Evolutionary conservation across 2,113 vertebrate species (phyloP), one percentile per base, ranked within the genome.

Genomic region (Miniopterus natalensis): DNA sequence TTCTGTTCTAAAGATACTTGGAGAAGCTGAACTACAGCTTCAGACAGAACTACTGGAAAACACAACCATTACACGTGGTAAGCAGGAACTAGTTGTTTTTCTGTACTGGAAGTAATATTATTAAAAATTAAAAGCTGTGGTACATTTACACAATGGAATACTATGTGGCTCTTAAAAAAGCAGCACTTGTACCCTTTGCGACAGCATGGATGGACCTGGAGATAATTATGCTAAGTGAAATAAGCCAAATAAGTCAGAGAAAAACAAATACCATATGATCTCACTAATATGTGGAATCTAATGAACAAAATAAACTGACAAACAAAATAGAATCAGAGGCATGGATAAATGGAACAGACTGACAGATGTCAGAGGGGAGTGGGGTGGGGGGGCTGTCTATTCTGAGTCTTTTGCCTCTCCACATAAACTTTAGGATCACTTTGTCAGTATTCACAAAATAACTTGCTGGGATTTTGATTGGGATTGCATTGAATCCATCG

Each of bases 1-100:
- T 74, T 99, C 98, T 57, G 98, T 99, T 95, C 95, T 99, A 57
- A 99, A 98, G 95, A 97, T 99, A 63, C 98, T 99, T 9, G 99
- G 99, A 95, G 99, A 99, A 98, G 99, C 99, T 42, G 98, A 99
- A 89, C 98, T 99, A 86, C 99, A 99, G 96, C 98, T 99, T 42
- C 98, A 99, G 92, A 99, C 99, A 0, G 99, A 99, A 96, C 91
- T 98, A 27, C 96, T 99, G n/a, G 99, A 98, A 94, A 98, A 97
- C 1, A 84, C 96, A 92, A 97, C 97, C 73, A 49, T 96, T 92
- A 88, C 68, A 85, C 97, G 77, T 84, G 98, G 98, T 98, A 95
- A 98, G 98, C 3, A 80, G n/a, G 86, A 95, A 88, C 6, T 65
- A 47, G 10, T 83, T 73, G 3, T 88, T 92, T 86, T 90, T 87